phyloP scores from a whole-genome alignment of 2,888 invertebrate species.

The Euzophera pinguis region DNA sequence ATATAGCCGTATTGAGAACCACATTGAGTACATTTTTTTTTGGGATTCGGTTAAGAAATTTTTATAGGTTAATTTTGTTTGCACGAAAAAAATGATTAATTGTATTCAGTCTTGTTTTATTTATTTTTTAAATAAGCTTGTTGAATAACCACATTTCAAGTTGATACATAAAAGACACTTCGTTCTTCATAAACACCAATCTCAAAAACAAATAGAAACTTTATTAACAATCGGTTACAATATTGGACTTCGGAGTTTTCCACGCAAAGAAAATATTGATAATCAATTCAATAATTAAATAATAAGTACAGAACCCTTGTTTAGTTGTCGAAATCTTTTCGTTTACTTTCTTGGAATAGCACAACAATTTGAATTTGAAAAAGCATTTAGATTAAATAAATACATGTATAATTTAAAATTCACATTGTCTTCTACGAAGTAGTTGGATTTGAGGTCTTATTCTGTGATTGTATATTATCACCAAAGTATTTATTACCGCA shows the following conservation, averaged over 20 bases:
- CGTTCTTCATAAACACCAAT: slow-evolving; percentile 12
- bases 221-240: slow-evolving; percentile 8
- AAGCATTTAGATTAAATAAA: background rate
- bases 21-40: too few species aligned
- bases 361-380: background rate
- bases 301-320: slow-evolving; percentile 2
- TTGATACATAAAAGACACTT: background rate
- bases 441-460: too few species aligned
- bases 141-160: too few species aligned
- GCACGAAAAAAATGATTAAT: too few species aligned
- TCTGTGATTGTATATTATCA: too few species aligned
- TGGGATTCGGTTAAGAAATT: too few species aligned
- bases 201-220: slow-evolving; percentile 11
- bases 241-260: slow-evolving; percentile 9
- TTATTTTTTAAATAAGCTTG: too few species aligned
- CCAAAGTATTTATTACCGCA: too few species aligned
- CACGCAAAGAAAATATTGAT: slow-evolving; percentile 12
- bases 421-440: too few species aligned
- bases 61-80: too few species aligned
- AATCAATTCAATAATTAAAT: slow-evolving; percentile 1
- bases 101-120: too few species aligned
- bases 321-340: background rate
- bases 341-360: background rate
- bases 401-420: background rate
- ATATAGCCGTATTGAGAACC: too few species aligned